These are phyloP conservation scores for Goniozus legneri DNA, from an alignment of 1,140 invertebrate species.

Conservation along the genomic window DNA sequence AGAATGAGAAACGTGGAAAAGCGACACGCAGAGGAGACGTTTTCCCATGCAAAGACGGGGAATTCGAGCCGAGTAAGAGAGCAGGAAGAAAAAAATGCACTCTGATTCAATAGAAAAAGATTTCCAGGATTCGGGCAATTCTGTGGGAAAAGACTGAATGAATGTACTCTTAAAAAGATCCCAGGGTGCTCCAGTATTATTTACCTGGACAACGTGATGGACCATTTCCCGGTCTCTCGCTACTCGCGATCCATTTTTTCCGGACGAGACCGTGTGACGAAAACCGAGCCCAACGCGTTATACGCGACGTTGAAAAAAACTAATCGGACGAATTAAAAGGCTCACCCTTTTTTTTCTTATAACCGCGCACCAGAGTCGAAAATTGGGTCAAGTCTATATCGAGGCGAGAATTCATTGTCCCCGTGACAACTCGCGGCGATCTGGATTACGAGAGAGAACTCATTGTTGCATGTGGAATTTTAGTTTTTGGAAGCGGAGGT, in stretches of 20 bases:
- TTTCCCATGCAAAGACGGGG: conserved; percentile 30
- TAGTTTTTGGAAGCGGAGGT: too few species aligned
- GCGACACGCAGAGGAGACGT: conserved; percentile 12
- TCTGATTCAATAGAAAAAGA: conserved; percentile 45
- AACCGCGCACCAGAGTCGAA: too few species aligned
- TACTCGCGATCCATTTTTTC: background rate
- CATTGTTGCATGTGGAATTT: too few species aligned
- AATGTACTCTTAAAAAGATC: conserved; percentile 22
- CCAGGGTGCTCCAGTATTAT: conserved; percentile 36
- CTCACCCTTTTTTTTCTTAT: too few species aligned
- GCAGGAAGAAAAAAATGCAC: conserved; percentile 30
- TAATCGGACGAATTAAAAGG: conserved; percentile 25
- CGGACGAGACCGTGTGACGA: background rate
- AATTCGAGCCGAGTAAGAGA: conserved; percentile 15
- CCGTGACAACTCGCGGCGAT: too few species aligned
- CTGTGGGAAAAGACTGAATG: conserved; percentile 46
- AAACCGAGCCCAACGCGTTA: background rate
- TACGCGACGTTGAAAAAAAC: conserved; percentile 11
- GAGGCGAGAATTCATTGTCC: too few species aligned
- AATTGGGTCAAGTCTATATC: too few species aligned
- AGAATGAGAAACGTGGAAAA: conserved; percentile 17
- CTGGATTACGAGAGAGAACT: too few species aligned
- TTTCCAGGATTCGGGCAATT: conserved; percentile 45
- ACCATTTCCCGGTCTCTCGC: too few species aligned
- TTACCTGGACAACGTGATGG: conserved; percentile 32